Conservation (phyloP, 2,797 vertebrate species). For the Hirundo rustica region DNA sequence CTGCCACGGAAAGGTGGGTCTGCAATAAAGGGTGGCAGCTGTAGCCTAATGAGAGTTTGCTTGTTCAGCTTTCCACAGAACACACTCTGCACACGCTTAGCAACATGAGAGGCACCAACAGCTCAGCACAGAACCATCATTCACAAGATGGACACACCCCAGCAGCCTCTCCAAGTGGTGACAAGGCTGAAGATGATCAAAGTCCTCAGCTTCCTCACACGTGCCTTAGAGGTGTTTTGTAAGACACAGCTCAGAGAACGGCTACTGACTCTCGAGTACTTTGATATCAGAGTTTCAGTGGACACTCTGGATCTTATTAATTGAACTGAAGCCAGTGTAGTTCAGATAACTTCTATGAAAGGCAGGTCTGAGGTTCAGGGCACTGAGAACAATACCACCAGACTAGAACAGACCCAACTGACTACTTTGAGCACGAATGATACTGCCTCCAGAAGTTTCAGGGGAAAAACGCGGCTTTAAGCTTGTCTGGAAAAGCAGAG, state of each 20-base stretch:
- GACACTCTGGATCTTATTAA: background rate
- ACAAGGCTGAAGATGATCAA: background rate
- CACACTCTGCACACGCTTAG: background rate
- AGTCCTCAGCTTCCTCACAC: background rate
- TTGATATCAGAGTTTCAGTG: background rate
- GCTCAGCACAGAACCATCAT: background rate
- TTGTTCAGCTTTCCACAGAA: background rate
- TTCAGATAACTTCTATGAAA: background rate
- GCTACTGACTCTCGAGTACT: background rate
- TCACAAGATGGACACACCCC: background rate
- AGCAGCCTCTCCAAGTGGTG: background rate
- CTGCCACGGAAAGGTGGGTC: background rate
- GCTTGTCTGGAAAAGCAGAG: background rate
- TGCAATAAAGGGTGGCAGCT: background rate
- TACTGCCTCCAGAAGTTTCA: background rate
- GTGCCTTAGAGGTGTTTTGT: background rate
- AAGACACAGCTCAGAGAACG: background rate
- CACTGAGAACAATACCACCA: background rate
- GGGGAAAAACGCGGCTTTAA: background rate
- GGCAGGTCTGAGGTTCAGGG: background rate
- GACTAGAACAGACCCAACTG: background rate
- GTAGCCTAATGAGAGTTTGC: background rate
- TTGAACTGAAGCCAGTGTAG: background rate
- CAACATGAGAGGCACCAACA: background rate
- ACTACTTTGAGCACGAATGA: accelerated